Conservation (phyloP, 2,888 invertebrate genomes). For the Dasypolia templi region DNA sequence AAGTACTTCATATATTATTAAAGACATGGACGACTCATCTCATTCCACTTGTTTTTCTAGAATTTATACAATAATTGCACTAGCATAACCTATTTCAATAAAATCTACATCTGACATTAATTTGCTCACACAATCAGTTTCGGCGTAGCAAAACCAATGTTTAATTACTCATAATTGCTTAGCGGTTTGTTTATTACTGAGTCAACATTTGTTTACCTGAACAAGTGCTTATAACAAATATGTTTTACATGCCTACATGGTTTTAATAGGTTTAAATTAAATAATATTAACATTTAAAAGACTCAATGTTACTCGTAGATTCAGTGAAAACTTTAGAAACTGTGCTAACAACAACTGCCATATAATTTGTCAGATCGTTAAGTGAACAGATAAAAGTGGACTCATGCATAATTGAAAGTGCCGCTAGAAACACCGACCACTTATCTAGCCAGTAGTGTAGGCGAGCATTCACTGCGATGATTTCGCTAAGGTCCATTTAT, state of each 20-base stretch:
- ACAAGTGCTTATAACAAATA: conserved; percentile 24
- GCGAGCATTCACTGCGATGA: conserved; percentile 54
- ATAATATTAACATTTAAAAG: not conserved
- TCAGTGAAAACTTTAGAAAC: conserved; percentile 70
- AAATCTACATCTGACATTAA: conserved; percentile 31
- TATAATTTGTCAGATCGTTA: conserved; percentile 82
- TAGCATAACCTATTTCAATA: conserved; percentile 42
- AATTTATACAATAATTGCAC: conserved; percentile 34
- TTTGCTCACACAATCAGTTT: conserved; percentile 56
- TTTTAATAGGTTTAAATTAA: conserved; percentile 9
- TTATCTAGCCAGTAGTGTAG: conserved; percentile 65
- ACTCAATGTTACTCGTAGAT: conserved; percentile 64
- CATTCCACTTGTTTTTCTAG: conserved; percentile 16
- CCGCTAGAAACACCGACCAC: conserved; percentile 67
- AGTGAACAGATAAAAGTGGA: conserved; percentile 76
- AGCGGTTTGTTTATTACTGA: conserved; percentile 39
- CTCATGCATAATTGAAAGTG: conserved; percentile 80
- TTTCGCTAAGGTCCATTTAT: conserved; percentile 46
- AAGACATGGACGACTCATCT: conserved; percentile 13
- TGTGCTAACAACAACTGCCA: conserved; percentile 72
- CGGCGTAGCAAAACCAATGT: conserved; percentile 34
- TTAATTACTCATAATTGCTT: conserved; percentile 47
- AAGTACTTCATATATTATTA: not conserved
- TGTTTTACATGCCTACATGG: conserved; percentile 5
- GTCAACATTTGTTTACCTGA: conserved; percentile 50